Conservation (phyloP, 2,797 vertebrate genomes). For the Falco cherrug region DNA sequence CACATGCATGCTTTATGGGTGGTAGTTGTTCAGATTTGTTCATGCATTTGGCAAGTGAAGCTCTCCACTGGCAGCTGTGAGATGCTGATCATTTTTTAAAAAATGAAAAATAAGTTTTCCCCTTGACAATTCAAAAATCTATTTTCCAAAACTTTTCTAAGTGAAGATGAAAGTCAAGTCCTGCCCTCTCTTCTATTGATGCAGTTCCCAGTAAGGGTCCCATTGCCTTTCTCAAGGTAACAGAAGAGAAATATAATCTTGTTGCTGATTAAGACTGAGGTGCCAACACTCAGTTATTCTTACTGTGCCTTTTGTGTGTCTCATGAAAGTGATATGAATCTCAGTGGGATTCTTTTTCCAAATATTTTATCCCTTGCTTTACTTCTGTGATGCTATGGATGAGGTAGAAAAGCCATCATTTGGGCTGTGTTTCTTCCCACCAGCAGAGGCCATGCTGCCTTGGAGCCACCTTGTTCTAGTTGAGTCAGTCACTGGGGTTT, state of each 20-base stretch:
- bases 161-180: neutral
- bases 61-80: accelerated
- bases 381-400: accelerated
- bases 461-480: neutral
- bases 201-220: neutral
- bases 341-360: neutral
- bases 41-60: neutral
- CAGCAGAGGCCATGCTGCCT: neutral
- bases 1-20: neutral
- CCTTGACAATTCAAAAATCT: neutral
- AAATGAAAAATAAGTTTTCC: neutral
- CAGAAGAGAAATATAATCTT: neutral
- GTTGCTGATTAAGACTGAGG: neutral
- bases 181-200: neutral
- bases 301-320: neutral
- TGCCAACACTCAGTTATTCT: neutral
- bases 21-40: neutral
- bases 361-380: neutral
- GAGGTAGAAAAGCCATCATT: neutral
- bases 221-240: neutral
- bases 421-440: neutral
- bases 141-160: neutral
- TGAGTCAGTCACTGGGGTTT: neutral
- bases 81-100: neutral
- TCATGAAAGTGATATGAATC: neutral